A percentile compares a stretch with the other conserved stretches of the same genome.
phyloP scores from a whole-genome alignment of 92 coral and sea anemone species.

The Epizoanthus ramosus region DNA sequence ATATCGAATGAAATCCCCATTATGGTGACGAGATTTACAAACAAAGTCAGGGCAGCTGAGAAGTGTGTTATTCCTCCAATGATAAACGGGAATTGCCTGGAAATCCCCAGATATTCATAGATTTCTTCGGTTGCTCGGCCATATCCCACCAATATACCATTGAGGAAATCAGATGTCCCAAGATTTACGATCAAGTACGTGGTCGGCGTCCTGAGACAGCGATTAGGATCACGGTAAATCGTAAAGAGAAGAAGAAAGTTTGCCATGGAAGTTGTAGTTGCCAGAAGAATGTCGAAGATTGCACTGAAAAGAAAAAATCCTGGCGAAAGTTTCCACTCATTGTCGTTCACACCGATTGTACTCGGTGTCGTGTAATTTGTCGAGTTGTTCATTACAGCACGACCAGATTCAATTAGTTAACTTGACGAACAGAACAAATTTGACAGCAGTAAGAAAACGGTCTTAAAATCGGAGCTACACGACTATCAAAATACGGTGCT shows the following conservation, averaged over 20 bases:
- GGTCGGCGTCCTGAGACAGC: conserved; percentile 15
- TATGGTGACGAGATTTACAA: conserved; percentile 28
- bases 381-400: neutral
- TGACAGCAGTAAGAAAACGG: neutral
- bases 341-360: conserved; percentile 1
- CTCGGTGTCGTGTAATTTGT: neutral
- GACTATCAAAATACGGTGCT: no score
- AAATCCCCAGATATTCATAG: conserved; percentile 4
- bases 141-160: conserved; percentile 17
- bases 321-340: conserved; percentile 10
- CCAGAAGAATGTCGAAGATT: conserved; percentile 9
- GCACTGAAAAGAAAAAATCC: conserved; percentile 3
- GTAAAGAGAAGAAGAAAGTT: conserved; percentile 26
- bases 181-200: neutral
- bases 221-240: conserved; percentile 25
- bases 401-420: neutral
- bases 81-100: neutral
- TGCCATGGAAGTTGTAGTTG: conserved; percentile 7
- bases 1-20: conserved; percentile 25
- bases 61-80: conserved; percentile 5
- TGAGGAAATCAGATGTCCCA: conserved; percentile 7
- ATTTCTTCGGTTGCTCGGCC: conserved; percentile 30
- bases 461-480: no score
- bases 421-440: neutral
- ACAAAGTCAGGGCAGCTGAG: conserved; percentile 23